These are phyloP conservation scores for Alloscopus bannaensis DNA, from an alignment of 2,888 invertebrate genomes.

Conservation along the genomic window DNA sequence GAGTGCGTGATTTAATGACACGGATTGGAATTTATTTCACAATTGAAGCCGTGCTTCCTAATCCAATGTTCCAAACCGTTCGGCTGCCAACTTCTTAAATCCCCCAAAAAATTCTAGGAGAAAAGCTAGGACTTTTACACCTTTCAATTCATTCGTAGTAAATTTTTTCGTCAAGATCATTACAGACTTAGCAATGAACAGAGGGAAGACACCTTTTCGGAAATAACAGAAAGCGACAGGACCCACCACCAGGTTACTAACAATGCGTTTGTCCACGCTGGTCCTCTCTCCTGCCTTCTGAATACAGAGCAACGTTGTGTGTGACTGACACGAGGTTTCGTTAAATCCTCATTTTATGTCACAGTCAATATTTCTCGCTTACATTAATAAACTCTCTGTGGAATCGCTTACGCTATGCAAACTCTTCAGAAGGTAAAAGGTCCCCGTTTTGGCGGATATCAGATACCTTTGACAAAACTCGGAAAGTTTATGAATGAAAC, in stretches of 20 bases:
- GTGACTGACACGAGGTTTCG: not conserved
- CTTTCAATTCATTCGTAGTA: no score
- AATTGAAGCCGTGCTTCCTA: slow-evolving; percentile 54
- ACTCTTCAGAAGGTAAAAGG: no score
- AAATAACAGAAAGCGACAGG: slow-evolving; percentile 60
- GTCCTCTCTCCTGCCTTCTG: no score
- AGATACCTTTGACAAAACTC: not conserved
- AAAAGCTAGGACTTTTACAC: no score
- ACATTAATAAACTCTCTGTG: slow-evolving; percentile 27
- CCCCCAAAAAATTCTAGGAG: no score
- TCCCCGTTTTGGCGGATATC: no score
- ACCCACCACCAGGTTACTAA: slow-evolving; percentile 52
- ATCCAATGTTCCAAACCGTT: slow-evolving; percentile 60
- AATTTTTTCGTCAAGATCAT: no score
- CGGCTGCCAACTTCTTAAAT: no score
- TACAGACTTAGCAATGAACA: no score
- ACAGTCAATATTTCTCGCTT: slow-evolving; percentile 37
- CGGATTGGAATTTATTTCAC: slow-evolving; percentile 54
- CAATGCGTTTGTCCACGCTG: no score
- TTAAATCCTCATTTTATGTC: slow-evolving; percentile 25
- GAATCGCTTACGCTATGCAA: slow-evolving; percentile 8
- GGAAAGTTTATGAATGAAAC: slow-evolving; percentile 25
- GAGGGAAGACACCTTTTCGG: slow-evolving; percentile 17
- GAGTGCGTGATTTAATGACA: slow-evolving; percentile 59
- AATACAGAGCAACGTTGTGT: slow-evolving; percentile 4